Percentiles rank a stretch among this genome's conserved stretches.
Conservation (phyloP, 2,113 vertebrate species). For the Scalopus aquaticus region DNA sequence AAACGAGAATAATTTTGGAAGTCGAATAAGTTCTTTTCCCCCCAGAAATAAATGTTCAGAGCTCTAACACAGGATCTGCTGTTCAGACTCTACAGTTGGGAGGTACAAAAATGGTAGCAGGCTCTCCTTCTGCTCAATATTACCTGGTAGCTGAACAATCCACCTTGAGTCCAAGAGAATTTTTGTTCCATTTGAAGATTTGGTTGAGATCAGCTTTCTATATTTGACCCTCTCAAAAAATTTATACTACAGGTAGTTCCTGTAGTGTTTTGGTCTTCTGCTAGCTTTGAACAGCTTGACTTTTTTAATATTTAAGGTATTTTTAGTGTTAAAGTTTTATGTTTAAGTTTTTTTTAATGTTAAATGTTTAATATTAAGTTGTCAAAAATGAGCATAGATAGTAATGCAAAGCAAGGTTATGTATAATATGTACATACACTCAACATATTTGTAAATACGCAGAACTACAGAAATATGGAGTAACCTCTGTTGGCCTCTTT, state of each 20-base stretch:
- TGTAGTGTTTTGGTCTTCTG: not conserved
- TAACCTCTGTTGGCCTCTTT: not conserved
- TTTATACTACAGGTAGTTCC: constrained; percentile 44
- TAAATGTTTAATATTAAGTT: not conserved
- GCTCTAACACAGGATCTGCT: not conserved
- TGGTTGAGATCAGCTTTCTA: constrained; percentile 34
- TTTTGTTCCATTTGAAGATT: constrained; percentile 46
- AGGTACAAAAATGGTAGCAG: not conserved
- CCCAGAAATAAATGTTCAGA: not conserved
- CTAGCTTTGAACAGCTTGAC: not conserved
- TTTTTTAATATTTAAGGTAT: not conserved
- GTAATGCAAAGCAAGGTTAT: not conserved
- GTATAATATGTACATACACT: not conserved
- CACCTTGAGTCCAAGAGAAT: not conserved
- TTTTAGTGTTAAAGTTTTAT: not conserved
- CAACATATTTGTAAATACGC: not conserved
- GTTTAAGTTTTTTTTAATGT: not conserved
- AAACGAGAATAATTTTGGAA: not conserved
- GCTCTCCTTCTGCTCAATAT: not conserved
- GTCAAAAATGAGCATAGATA: not conserved
- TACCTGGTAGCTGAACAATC: not conserved
- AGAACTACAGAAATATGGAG: not conserved
- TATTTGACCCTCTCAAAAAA: not conserved
- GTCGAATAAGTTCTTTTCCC: not conserved
- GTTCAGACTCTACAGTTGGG: not conserved